Evolutionary conservation across 2,888 invertebrate species (phyloP).

Genomic region (Nomada flava): DNA sequence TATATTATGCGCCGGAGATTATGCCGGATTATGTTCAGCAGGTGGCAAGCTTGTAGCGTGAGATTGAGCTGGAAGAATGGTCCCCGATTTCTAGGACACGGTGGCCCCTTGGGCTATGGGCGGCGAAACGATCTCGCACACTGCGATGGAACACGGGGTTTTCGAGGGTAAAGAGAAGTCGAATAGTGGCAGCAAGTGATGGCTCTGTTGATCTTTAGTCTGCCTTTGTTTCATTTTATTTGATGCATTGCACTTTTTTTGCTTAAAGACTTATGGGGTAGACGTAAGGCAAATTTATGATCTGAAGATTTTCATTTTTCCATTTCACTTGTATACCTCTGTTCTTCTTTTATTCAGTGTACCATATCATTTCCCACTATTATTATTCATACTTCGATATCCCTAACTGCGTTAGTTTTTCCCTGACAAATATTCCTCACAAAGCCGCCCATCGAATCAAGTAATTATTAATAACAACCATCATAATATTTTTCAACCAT

Average conservation of each 20-base stretch:
- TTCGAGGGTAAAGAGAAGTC: not conserved
- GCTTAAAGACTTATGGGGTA: too few relatives aligned
- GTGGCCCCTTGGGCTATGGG: not conserved
- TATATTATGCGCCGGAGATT: slow-evolving; percentile 72
- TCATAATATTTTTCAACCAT: not conserved
- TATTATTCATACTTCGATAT: too few relatives aligned
- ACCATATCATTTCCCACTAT: too few relatives aligned
- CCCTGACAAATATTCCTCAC: too few relatives aligned
- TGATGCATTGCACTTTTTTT: too few relatives aligned
- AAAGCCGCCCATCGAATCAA: not conserved
- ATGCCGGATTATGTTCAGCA: slow-evolving; percentile 71
- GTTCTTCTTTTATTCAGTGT: too few relatives aligned
- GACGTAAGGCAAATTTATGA: too few relatives aligned
- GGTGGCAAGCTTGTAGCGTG: slow-evolving; percentile 64
- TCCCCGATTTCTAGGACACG: slow-evolving; percentile 48
- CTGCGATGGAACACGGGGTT: not conserved
- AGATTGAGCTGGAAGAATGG: slow-evolving; percentile 54
- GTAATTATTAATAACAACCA: not conserved
- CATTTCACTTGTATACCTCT: too few relatives aligned
- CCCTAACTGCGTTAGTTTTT: too few relatives aligned
- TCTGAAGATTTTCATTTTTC: too few relatives aligned
- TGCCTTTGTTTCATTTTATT: too few relatives aligned
- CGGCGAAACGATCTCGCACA: not conserved
- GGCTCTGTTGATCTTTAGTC: too few relatives aligned
- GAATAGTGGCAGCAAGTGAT: not conserved